Evolutionary conservation across 2,888 invertebrate genomes (phyloP).

Genomic region (Petrolisthes cinctipes): DNA sequence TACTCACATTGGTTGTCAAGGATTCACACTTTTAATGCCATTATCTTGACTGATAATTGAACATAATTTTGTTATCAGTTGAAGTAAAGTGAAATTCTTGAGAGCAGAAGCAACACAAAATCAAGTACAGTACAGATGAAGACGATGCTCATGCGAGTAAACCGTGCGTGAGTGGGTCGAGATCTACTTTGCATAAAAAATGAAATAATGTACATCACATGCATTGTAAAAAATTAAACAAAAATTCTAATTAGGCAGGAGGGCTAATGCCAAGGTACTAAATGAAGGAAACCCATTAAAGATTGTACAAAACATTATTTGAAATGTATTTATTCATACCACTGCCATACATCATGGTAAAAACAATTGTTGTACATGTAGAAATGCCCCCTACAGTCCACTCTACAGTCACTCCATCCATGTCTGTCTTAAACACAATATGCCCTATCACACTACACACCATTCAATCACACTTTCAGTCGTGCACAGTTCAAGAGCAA

Average conservation of each 20-base stretch:
- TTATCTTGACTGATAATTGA: no score
- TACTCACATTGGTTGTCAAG: no score
- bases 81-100: no score
- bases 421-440: neutral
- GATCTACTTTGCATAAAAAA: neutral
- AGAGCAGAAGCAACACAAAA: no score
- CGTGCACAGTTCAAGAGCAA: slow-evolving; percentile 56
- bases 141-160: no score
- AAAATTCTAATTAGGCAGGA: slow-evolving; percentile 46
- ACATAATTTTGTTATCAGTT: no score
- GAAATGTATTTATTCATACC: slow-evolving; percentile 62
- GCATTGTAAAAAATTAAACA: slow-evolving; percentile 15
- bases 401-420: slow-evolving; percentile 44
- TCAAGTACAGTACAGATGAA: no score
- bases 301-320: slow-evolving; percentile 58
- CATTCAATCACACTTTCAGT: slow-evolving; percentile 26
- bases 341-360: slow-evolving; percentile 62
- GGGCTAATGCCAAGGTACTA: slow-evolving; percentile 60
- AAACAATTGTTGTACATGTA: slow-evolving; percentile 62
- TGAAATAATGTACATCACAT: neutral
- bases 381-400: slow-evolving; percentile 54
- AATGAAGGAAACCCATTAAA: slow-evolving; percentile 54
- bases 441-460: slow-evolving; percentile 7
- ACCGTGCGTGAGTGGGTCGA: no score
- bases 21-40: no score